A percentile compares a stretch with the other conserved stretches of the same genome.
These are phyloP conservation scores for Leptothorax acervorum DNA, from an alignment of 2,888 invertebrate genomes.

Conservation along the genomic window DNA sequence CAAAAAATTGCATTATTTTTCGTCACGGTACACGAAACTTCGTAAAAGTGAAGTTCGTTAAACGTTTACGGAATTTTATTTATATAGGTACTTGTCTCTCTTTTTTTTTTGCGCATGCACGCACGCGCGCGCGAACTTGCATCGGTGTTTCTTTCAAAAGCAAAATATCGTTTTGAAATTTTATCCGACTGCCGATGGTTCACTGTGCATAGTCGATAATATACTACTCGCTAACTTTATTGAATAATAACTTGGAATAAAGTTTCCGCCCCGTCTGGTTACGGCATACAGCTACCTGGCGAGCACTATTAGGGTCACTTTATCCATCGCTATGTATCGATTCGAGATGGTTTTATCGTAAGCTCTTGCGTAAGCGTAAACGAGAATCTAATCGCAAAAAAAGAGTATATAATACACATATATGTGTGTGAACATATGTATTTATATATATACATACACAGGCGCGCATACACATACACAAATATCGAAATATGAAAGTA, in stretches of 20 bases:
- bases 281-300: background rate
- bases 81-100: background rate
- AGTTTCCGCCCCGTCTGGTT: conserved; percentile 2
- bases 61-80: background rate
- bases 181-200: background rate
- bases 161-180: conserved; percentile 12
- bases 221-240: conserved; percentile 10
- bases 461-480: background rate
- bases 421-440: background rate
- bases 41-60: background rate
- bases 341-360: conserved; percentile 23
- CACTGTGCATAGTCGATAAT: background rate
- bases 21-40: background rate
- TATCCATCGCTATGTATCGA: conserved; percentile 13
- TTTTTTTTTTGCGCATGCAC: background rate
- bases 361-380: conserved; percentile 1
- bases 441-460: background rate
- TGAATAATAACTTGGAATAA: conserved; percentile 28
- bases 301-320: conserved; percentile 36
- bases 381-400: conserved; percentile 6
- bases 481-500: conserved; percentile 31
- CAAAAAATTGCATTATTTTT: background rate
- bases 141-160: background rate
- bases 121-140: background rate
- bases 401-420: background rate